Evolutionary conservation across 2,888 invertebrate genomes (phyloP), one percentile per base, ranked within the genome.

Genomic region (Scaeva pyrastri): DNA sequence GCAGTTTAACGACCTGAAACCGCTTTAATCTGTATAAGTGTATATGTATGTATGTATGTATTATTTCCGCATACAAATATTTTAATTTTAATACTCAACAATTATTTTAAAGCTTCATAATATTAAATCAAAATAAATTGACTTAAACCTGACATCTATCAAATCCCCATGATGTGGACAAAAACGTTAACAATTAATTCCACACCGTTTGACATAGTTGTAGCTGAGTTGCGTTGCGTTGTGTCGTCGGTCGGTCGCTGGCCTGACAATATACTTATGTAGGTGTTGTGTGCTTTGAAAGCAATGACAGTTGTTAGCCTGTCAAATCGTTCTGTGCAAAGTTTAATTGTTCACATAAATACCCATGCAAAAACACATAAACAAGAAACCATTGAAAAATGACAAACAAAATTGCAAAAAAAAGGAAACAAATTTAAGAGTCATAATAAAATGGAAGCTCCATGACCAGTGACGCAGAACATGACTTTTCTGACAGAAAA

Each of bases 91-190:
- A 52, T 52, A 71, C 55, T 71, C 19, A 77, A 82, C 66, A 68
- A 26, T 36, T 19, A 36, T 39, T 68, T 19, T 19, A 10, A 50
- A 19, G 66, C 52, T 43, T 26, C 11, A 73, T 73, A 14, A 66
- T 70, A 74, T 77, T 82, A 77, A 81, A 73, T 85, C 76, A 85
- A 86, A 82, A 82, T 82, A 77, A 82, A 82, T 82, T 76, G 73
- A 77, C 77, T 70, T 39, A 43, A 74, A 58, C 72, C 36, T 71
- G 68, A 77, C 68, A 86, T 70, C 70, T 55, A 62, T 86, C 72
- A 82, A 64, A 82, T n/a, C n/a, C 45, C 12, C 43, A 70, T 26
- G 26, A 43, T 64, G 26, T 16, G 50, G 21, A 23, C n/a, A n/a
- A n/a, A n/a, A n/a, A n/a, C 76, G 60, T 58, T 55, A 86, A 71